Percentiles rank a stretch among this genome's conserved stretches.
Conservation (phyloP, 64 coral and sea anemone genomes). For the Montipora capricornis region DNA sequence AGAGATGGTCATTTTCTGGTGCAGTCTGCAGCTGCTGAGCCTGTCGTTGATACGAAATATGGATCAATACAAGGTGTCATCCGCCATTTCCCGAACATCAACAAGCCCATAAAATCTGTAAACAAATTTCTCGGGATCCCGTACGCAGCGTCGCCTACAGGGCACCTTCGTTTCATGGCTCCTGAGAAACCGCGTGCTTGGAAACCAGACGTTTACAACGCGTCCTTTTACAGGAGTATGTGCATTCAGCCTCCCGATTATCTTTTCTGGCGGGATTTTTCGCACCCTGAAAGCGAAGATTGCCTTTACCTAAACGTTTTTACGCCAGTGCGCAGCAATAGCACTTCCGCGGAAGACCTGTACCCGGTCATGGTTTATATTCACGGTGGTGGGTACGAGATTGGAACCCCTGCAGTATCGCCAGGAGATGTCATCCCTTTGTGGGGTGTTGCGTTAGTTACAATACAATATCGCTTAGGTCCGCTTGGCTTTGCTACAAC, state of each 20-base stretch:
- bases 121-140: conserved; percentile 79
- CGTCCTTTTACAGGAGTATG: conserved; percentile 63
- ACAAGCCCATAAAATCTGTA: conserved; percentile 41
- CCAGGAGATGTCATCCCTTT: conserved; percentile 64
- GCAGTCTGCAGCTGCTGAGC: background rate
- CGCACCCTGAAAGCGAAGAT: conserved; percentile 59
- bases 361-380: conserved; percentile 86
- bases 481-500: conserved; percentile 80
- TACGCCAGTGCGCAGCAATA: conserved; percentile 13
- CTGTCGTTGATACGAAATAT: conserved; percentile 56
- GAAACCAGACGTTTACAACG: conserved; percentile 70
- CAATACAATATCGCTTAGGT: conserved; percentile 77
- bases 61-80: conserved; percentile 48
- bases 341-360: background rate
- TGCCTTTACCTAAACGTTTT: conserved; percentile 80
- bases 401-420: conserved; percentile 61
- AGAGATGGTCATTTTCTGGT: background rate
- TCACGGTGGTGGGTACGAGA: conserved; percentile 77
- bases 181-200: conserved; percentile 29
- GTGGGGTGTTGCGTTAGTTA: conserved; percentile 74
- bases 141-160: conserved; percentile 58
- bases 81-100: conserved; percentile 23
- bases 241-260: conserved; percentile 52
- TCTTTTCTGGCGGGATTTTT: conserved; percentile 61
- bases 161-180: conserved; percentile 57